A percentile compares a stretch with the other conserved stretches of the same genome.
These are phyloP conservation scores for Choristoneura rosaceana DNA, from an alignment of 2,888 invertebrate genomes.

Conservation along the genomic window DNA sequence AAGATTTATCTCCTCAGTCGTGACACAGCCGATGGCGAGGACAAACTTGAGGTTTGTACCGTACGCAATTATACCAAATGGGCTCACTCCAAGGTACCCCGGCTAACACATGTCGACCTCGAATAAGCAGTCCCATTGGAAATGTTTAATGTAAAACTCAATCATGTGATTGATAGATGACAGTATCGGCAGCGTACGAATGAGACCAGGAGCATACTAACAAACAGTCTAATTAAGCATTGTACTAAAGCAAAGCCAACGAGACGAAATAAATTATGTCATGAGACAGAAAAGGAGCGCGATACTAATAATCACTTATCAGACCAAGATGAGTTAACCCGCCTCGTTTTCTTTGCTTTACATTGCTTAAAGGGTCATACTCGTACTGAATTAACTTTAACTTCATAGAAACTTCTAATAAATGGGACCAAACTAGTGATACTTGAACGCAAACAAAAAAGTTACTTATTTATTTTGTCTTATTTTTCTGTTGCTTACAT, in stretches of 20 bases:
- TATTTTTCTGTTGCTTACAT: too few relatives aligned
- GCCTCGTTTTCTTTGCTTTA: too few relatives aligned
- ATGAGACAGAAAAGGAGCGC: too few relatives aligned
- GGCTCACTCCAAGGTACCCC: constrained; percentile 74
- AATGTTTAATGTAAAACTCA: constrained; percentile 73
- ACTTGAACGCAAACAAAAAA: too few relatives aligned
- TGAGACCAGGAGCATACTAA: constrained; percentile 16
- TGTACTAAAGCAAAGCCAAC: too few relatives aligned
- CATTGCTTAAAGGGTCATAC: too few relatives aligned
- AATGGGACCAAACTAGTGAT: too few relatives aligned
- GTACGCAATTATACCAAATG: constrained; percentile 82
- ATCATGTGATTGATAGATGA: constrained; percentile 63
- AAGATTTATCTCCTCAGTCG: constrained; percentile 51
- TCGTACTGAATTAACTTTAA: background rate
- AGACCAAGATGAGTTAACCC: background rate
- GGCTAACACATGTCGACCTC: constrained; percentile 75
- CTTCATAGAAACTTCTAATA: background rate
- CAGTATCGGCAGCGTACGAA: constrained; percentile 39
- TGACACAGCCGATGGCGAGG: constrained; percentile 74
- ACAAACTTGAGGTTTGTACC: constrained; percentile 74
- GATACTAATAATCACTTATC: too few relatives aligned
- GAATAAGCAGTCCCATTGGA: constrained; percentile 54
- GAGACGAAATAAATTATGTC: too few relatives aligned
- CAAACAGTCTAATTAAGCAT: constrained; percentile 19
- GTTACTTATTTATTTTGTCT: too few relatives aligned